These are phyloP conservation scores for Brachypalpus laphriformis DNA, from an alignment of 2,888 invertebrate species.

Conservation along the genomic window DNA sequence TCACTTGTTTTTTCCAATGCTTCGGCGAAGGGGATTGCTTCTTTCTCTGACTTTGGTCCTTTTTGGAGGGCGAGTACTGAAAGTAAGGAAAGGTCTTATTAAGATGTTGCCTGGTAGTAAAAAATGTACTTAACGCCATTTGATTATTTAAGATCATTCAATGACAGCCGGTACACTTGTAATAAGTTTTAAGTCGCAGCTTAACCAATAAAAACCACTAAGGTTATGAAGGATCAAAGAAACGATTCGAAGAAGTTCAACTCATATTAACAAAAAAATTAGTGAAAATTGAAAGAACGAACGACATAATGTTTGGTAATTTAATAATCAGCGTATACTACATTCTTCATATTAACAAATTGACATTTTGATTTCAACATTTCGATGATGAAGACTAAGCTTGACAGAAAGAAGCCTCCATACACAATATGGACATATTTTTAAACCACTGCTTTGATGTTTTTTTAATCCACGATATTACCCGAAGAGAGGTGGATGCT, in stretches of 20 bases:
- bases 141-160: too few species aligned
- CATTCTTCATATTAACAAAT: neutral
- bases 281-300: too few species aligned
- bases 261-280: too few species aligned
- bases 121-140: neutral
- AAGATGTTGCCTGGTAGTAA: neutral
- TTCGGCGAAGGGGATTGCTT: slow-evolving; percentile 50
- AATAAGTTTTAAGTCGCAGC: neutral
- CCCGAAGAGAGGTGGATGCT: neutral
- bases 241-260: too few species aligned
- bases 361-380: neutral
- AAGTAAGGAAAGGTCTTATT: neutral
- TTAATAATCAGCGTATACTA: neutral
- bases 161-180: neutral
- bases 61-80: slow-evolving; percentile 58
- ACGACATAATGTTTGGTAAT: too few species aligned
- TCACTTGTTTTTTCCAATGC: slow-evolving; percentile 68
- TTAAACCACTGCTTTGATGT: slow-evolving; percentile 16
- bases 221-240: too few species aligned
- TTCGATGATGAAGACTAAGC: neutral
- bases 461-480: slow-evolving; percentile 42
- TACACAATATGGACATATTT: slow-evolving; percentile 42
- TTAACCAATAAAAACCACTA: too few species aligned
- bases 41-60: slow-evolving; percentile 37
- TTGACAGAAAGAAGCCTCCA: slow-evolving; percentile 44